Percentiles rank a stretch among this genome's conserved stretches.
These are phyloP conservation scores for Beris morrisii DNA, from an alignment of 2,888 invertebrate genomes.

Conservation along the genomic window DNA sequence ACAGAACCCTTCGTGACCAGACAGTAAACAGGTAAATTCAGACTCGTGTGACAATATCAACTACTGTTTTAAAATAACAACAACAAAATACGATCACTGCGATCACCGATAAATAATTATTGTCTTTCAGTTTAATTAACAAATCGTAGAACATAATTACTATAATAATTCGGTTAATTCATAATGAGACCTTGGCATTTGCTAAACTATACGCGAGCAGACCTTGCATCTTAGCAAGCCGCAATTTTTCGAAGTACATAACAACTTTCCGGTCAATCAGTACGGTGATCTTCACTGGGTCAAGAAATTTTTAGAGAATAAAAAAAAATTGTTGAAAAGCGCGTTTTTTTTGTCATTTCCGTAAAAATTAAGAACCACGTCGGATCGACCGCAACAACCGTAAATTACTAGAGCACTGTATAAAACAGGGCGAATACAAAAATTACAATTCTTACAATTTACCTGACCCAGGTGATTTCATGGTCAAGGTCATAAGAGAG, in stretches of 20 bases:
- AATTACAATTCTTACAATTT: constrained; percentile 2
- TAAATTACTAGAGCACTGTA: constrained; percentile 18
- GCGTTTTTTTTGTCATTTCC: constrained; percentile 14
- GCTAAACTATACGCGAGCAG: neutral
- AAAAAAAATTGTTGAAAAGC: neutral
- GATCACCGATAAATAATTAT: neutral
- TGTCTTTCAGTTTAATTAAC: constrained; percentile 19
- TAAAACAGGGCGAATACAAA: neutral
- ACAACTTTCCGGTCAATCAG: neutral
- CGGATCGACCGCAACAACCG: constrained; percentile 24
- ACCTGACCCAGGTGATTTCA: constrained; percentile 28
- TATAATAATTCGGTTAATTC: neutral
- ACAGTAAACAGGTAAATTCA: too few relatives aligned
- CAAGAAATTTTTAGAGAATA: constrained; percentile 3
- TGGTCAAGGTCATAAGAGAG: constrained; percentile 16
- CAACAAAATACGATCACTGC: too few relatives aligned
- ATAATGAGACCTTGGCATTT: constrained; percentile 24
- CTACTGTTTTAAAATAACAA: too few relatives aligned
- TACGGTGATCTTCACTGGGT: constrained; percentile 5
- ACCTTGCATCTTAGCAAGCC: neutral
- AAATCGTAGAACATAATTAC: constrained; percentile 10
- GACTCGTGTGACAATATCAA: too few relatives aligned
- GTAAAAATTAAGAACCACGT: constrained; percentile 15
- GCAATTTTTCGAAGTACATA: neutral
- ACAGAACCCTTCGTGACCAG: too few relatives aligned